Base-by-base conservation (phyloP, 2,888 invertebrate species). In the Platypus cylindrus region DNA sequence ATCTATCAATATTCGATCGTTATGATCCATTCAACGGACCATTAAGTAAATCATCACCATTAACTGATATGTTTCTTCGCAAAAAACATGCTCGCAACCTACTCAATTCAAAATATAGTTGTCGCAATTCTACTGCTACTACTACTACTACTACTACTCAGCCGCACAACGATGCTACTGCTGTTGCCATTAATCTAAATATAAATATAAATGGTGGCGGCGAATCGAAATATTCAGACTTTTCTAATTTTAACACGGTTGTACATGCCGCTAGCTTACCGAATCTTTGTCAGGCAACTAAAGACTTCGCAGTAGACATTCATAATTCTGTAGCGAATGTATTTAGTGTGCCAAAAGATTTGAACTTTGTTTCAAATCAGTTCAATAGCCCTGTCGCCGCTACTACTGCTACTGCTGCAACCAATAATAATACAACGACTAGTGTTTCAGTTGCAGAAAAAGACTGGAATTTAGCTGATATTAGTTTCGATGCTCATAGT, bases 261-360 rank as follows among this genome's bases (percentile, higher is more conserved):
- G 41, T 50, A 54, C 46, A 43, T 36, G 43, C 43, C 13, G 40
- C 40, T 3, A 62, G 62, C 50, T 62, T 59, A 52, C 63, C 63
- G 40, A 56, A 60, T 54, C 49, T 63, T 45, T 46, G 53, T 16
- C 45, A 45, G 32, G 36, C 18, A 20, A 36, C 32, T 26, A 37
- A 30, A 20, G 31, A 32, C 27, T 28, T 18, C 17, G 15, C 43
- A 36, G 46, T 38, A 37, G 44, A 43, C 31, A 35, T 40, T 38
- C 39, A 31, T 25, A 34, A 36, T 17, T 31, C 34, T 33, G 38
- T 40, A 11, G 35, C 32, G 13, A 36, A 34, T 30, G 48, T 45
- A 27, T 46, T 36, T 27, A 72, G 71, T 51, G 70, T 78, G 38
- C 78, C 78, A 50, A 74, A 74, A 51, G 72, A 76, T 53, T 65